Evolutionary conservation across 2,797 vertebrate genomes (phyloP).

Genomic region (Crenichthys baileyi): DNA sequence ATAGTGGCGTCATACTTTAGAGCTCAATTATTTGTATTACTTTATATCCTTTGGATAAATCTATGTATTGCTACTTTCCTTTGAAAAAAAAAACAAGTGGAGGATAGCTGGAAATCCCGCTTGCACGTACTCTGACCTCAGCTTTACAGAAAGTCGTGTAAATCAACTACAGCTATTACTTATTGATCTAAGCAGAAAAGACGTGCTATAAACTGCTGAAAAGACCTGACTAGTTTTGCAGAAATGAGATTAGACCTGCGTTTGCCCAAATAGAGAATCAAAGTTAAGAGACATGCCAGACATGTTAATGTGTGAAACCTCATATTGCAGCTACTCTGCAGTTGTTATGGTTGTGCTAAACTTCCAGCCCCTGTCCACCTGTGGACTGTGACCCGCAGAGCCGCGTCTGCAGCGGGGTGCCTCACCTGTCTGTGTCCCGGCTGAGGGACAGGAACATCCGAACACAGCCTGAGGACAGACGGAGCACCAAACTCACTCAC

Average conservation of each 20-base stretch:
- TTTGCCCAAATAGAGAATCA: neutral
- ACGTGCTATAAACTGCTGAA: neutral
- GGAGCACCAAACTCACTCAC: slow-evolving; percentile 91
- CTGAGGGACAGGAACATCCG: slow-evolving; percentile 79
- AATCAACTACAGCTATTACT: neutral
- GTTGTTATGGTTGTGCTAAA: neutral
- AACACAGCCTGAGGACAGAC: slow-evolving; percentile 84
- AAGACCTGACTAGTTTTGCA: neutral
- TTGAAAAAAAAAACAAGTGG: neutral
- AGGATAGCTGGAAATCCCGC: neutral
- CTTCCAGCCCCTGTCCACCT: neutral
- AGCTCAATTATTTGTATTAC: neutral
- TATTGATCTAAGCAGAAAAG: neutral
- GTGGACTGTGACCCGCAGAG: neutral
- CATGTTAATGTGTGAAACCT: neutral
- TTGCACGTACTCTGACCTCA: neutral
- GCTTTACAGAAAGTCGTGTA: too few relatives aligned
- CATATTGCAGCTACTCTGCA: neutral
- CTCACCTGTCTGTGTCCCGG: slow-evolving; percentile 86
- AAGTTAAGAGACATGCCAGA: neutral
- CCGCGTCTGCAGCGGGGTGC: neutral
- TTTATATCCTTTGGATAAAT: neutral
- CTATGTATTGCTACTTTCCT: neutral
- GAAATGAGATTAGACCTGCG: neutral
- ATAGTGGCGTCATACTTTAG: neutral